These are phyloP conservation scores for Pluvianellus socialis DNA, from an alignment of 2,113 vertebrate species.

Conservation along the genomic window DNA sequence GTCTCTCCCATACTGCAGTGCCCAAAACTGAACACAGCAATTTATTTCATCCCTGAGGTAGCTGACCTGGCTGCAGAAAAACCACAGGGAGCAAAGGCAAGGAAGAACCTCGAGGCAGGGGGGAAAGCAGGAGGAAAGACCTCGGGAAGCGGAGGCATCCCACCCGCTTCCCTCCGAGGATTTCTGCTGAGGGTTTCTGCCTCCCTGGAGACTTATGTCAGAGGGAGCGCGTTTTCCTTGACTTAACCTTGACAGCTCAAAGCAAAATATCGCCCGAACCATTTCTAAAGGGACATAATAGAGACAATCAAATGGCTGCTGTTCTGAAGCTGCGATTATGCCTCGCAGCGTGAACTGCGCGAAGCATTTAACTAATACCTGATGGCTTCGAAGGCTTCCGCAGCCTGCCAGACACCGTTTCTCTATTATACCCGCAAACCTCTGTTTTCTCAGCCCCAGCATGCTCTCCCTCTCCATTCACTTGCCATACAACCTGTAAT, in stretches of 20 bases:
- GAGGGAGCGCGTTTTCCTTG: neutral
- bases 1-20: too few species aligned
- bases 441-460: constrained; percentile 38
- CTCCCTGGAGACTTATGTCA: neutral
- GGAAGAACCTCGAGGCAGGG: neutral
- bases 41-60: neutral
- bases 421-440: constrained; percentile 40
- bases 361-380: constrained; percentile 64
- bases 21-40: too few species aligned
- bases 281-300: constrained; percentile 52
- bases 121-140: neutral
- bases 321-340: constrained; percentile 54
- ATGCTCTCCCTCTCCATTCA: constrained; percentile 55
- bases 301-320: constrained; percentile 55
- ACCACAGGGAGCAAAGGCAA: neutral
- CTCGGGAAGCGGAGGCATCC: neutral
- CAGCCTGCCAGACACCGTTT: neutral
- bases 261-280: constrained; percentile 25
- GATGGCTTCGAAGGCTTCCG: constrained; percentile 31
- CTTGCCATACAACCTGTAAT: constrained; percentile 70
- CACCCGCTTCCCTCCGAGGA: neutral
- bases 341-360: constrained; percentile 47
- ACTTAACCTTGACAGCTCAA: constrained; percentile 52
- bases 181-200: neutral
- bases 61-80: neutral